phyloP scores from a whole-genome alignment of 2,888 invertebrate genomes.

The Pyrochroa serraticornis region DNA sequence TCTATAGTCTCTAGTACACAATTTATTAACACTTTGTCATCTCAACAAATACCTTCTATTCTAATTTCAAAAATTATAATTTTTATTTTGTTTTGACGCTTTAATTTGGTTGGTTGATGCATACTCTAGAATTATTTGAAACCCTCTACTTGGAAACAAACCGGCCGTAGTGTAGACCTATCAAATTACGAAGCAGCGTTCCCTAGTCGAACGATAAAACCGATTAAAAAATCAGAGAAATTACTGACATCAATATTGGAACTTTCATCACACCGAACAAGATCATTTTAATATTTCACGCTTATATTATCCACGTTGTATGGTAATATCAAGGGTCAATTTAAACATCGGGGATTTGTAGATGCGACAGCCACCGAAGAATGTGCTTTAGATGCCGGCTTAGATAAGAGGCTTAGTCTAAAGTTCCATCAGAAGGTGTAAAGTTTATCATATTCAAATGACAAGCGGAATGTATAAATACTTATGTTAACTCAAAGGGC shows the following conservation, averaged over 20 bases:
- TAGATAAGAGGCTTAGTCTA: constrained; percentile 39
- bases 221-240: too few relatives aligned
- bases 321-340: constrained; percentile 32
- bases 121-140: too few relatives aligned
- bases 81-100: too few relatives aligned
- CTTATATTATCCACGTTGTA: constrained; percentile 25
- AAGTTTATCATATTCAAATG: constrained; percentile 40
- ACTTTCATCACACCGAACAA: constrained; percentile 12
- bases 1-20: too few relatives aligned
- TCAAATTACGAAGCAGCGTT: too few relatives aligned
- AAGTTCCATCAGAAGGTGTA: constrained; percentile 40
- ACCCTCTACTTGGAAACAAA: too few relatives aligned
- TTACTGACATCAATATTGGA: neutral
- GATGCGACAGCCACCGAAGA: constrained; percentile 34
- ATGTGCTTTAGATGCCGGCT: constrained; percentile 39
- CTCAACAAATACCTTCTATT: too few relatives aligned
- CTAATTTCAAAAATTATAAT: too few relatives aligned
- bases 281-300: constrained; percentile 37
- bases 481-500: constrained; percentile 8
- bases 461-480: constrained; percentile 19
- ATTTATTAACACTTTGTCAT: too few relatives aligned
- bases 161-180: too few relatives aligned
- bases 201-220: too few relatives aligned
- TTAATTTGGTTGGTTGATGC: too few relatives aligned
- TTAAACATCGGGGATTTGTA: constrained; percentile 35